These are phyloP conservation scores for Cephus nigrinus DNA, from an alignment of 2,888 invertebrate genomes.

Conservation along the genomic window DNA sequence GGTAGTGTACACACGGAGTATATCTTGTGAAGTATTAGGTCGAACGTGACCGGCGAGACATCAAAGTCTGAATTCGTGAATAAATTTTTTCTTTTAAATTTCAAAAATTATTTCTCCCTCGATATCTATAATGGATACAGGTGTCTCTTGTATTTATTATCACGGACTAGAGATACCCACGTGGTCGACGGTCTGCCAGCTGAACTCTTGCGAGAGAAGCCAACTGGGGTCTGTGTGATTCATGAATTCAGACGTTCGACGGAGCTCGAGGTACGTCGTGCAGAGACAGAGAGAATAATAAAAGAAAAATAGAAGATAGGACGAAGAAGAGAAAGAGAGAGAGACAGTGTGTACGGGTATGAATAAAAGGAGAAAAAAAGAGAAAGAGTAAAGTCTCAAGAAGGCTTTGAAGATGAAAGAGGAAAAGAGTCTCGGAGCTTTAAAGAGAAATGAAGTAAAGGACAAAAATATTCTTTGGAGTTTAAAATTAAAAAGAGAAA, in stretches of 20 bases:
- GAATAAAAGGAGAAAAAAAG: slow-evolving; percentile 25
- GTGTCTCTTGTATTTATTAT: neutral
- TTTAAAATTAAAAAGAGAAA: slow-evolving; percentile 11
- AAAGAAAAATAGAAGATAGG: slow-evolving; percentile 25
- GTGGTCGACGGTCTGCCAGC: too few species aligned
- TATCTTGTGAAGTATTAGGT: neutral
- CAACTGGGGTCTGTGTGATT: slow-evolving; percentile 11
- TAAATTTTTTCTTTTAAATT: neutral
- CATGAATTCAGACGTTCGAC: slow-evolving; percentile 25
- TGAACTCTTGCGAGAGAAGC: neutral
- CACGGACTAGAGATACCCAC: too few species aligned
- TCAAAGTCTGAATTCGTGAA: slow-evolving; percentile 18
- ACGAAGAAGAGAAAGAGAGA: slow-evolving; percentile 21
- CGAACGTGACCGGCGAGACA: slow-evolving; percentile 24
- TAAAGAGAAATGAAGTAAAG: slow-evolving; percentile 26
- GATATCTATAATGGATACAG: slow-evolving; percentile 1
- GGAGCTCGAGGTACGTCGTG: slow-evolving; percentile 11
- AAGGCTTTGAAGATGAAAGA: slow-evolving; percentile 32
- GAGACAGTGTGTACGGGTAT: slow-evolving; percentile 25
- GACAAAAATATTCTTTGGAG: slow-evolving; percentile 13
- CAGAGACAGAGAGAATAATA: slow-evolving; percentile 12
- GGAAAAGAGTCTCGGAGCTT: slow-evolving; percentile 32
- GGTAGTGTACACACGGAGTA: slow-evolving; percentile 21
- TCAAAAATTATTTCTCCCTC: slow-evolving; percentile 11
- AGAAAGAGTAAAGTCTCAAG: slow-evolving; percentile 20